These are phyloP conservation scores for Sinocyclocheilus grahami DNA, from an alignment of 2,113 vertebrate genomes.

Conservation along the genomic window DNA sequence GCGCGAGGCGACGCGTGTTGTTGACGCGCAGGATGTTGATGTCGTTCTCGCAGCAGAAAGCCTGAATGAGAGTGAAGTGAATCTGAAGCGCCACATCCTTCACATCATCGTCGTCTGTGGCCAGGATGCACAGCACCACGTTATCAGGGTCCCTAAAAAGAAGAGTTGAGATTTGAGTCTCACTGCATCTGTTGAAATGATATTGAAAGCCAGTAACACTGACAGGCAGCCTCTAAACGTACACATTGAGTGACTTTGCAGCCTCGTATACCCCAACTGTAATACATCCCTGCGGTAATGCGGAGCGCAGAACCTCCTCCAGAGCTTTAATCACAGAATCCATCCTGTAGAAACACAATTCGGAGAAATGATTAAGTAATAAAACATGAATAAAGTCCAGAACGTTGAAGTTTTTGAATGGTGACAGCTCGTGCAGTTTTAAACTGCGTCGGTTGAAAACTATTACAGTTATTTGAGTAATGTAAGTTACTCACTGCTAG, in stretches of 20 bases:
- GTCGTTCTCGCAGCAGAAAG: constrained; percentile 97
- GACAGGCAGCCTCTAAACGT: constrained; percentile 65
- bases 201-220: not conserved
- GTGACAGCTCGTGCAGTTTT: not conserved
- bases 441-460: not conserved
- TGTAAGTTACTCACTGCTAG: not conserved
- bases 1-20: constrained; percentile 87
- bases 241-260: constrained; percentile 93
- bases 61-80: constrained; percentile 94
- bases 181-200: not conserved
- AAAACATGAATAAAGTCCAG: not conserved
- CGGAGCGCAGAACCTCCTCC: constrained; percentile 88
- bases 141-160: constrained; percentile 87
- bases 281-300: constrained; percentile 88
- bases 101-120: constrained; percentile 88
- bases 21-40: constrained; percentile 93
- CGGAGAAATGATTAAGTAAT: no score
- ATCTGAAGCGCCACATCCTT: constrained; percentile 93
- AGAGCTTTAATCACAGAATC: constrained; percentile 87
- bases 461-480: not conserved
- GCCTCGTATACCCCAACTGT: constrained; percentile 93
- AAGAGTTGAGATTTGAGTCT: not conserved
- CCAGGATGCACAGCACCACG: constrained; percentile 90
- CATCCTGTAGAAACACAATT: constrained; percentile 79
- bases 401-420: no score